A percentile compares a stretch with the other conserved stretches of the same genome.
Conservation (phyloP, 2,113 vertebrate genomes). For the Todiramphus chloris region DNA sequence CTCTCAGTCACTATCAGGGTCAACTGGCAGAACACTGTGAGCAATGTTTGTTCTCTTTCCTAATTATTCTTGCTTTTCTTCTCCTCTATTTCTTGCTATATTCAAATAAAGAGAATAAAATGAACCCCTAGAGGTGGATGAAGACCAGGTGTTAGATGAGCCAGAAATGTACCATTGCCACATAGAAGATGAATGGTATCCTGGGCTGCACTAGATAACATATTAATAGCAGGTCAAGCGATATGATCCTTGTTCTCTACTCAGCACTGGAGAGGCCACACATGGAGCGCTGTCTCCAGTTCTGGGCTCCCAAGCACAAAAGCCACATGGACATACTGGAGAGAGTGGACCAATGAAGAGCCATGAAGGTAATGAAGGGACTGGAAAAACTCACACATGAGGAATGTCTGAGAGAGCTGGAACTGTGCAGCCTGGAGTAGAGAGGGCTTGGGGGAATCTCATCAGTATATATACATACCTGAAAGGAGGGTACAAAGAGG, state of each 20-base stretch:
- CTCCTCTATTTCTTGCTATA: neutral
- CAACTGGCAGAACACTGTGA: neutral
- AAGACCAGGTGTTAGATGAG: neutral
- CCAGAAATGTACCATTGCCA: neutral
- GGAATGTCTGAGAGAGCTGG: neutral
- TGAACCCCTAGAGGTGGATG: neutral
- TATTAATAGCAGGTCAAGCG: neutral
- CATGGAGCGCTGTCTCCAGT: neutral
- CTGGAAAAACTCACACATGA: neutral
- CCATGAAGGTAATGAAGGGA: neutral
- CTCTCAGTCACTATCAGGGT: neutral
- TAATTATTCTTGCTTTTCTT: neutral
- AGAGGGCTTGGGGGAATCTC: too few relatives aligned
- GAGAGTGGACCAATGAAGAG: neutral
- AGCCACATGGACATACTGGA: neutral
- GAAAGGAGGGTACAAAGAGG: neutral
- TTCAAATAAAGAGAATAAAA: neutral
- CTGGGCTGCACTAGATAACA: neutral
- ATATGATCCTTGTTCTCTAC: neutral
- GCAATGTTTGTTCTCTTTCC: neutral
- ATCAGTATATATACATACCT: neutral
- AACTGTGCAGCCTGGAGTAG: neutral
- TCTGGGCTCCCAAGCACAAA: neutral
- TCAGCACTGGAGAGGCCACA: neutral
- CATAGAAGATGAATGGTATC: accelerated